phyloP scores from a whole-genome alignment of 2,113 vertebrate genomes.

The Melanocharis versteri region DNA sequence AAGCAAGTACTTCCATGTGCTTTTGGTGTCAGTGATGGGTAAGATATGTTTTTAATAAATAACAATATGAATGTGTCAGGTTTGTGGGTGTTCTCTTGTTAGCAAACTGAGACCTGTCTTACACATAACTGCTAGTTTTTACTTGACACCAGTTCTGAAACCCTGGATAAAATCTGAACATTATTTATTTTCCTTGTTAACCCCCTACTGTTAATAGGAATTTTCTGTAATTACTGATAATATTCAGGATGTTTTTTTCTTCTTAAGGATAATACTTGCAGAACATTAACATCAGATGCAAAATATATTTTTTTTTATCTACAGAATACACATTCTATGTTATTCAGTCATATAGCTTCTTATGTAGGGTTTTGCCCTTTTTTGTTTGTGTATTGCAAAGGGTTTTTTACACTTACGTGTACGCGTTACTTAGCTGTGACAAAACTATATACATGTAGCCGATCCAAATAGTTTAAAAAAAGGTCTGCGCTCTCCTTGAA shows the following conservation, averaged over 20 bases:
- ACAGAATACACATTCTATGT: background rate
- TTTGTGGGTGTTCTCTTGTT: background rate
- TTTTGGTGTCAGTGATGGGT: background rate
- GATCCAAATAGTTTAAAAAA: background rate
- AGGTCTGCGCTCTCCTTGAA: background rate
- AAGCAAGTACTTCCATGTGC: background rate
- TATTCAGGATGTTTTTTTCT: background rate
- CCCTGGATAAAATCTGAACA: background rate
- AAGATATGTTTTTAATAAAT: background rate
- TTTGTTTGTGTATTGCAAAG: background rate
- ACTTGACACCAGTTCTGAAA: background rate
- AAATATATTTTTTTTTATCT: background rate
- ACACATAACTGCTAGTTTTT: background rate
- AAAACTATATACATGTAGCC: background rate
- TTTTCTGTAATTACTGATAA: background rate
- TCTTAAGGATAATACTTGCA: background rate
- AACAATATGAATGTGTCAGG: background rate
- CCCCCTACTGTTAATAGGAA: background rate
- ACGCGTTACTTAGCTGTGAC: background rate
- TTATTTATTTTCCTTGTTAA: background rate
- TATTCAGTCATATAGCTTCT: background rate
- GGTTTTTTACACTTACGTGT: background rate
- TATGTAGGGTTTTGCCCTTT: background rate
- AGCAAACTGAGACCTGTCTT: background rate
- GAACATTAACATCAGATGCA: background rate